Conservation (phyloP, 2,113 vertebrate species). For the Scytalopus superciliaris region DNA sequence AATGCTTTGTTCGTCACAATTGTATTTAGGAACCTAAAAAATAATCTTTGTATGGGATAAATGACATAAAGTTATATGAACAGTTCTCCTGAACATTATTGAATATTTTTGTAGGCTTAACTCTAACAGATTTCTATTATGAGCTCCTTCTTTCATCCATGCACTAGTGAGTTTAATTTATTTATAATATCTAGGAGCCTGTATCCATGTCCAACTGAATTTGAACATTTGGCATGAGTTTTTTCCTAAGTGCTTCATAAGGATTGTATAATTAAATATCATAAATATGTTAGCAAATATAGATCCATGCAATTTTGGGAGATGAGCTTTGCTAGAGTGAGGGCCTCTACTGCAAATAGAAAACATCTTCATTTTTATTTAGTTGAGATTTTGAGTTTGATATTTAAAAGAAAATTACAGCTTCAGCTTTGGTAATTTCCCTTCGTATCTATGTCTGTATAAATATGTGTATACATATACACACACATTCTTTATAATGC, state of each 20-base stretch:
- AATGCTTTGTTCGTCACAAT: neutral
- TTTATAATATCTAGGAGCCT: neutral
- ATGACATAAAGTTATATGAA: neutral
- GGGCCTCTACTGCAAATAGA: neutral
- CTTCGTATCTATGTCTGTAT: neutral
- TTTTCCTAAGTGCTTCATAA: neutral
- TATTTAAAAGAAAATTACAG: neutral
- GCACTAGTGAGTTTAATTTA: neutral
- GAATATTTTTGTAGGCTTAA: neutral
- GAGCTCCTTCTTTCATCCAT: neutral
- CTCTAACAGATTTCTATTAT: neutral
- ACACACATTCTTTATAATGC: neutral
- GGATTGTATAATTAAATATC: neutral
- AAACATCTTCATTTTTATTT: neutral
- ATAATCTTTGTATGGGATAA: neutral
- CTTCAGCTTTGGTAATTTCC: neutral
- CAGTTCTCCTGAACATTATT: neutral
- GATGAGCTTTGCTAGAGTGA: neutral
- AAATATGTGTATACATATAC: neutral
- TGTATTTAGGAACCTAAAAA: neutral
- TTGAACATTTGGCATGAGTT: neutral
- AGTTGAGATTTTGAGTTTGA: neutral
- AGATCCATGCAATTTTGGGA: neutral
- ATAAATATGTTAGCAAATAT: neutral
- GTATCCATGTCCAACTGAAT: neutral